phyloP scores from a whole-genome alignment of 2,888 invertebrate genomes.

The Xanthia icteritia region DNA sequence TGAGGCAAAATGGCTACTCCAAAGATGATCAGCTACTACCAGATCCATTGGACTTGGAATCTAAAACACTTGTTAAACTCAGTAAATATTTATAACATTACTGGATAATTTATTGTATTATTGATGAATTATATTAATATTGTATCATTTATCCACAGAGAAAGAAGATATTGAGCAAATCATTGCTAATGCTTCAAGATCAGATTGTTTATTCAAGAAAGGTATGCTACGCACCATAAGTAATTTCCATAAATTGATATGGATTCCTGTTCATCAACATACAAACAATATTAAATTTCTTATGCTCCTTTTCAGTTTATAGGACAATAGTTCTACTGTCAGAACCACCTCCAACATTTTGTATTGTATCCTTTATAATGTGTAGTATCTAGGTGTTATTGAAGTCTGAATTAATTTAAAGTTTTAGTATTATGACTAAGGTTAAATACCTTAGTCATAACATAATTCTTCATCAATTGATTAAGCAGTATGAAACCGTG shows the following conservation, averaged over 20 bases:
- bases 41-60: constrained; percentile 73
- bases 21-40: constrained; percentile 78
- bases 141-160: constrained; percentile 70
- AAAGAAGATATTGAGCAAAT: constrained; percentile 77
- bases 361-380: constrained; percentile 75
- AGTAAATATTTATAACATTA: constrained; percentile 67
- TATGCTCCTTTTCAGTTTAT: constrained; percentile 66
- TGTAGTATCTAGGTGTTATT: not conserved
- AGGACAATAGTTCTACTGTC: constrained; percentile 40
- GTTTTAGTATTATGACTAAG: not conserved
- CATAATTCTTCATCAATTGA: not conserved
- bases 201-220: constrained; percentile 78
- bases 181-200: constrained; percentile 74
- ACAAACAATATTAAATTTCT: constrained; percentile 43
- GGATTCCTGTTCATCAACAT: not conserved
- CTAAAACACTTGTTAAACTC: constrained; percentile 78
- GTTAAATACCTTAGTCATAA: too few relatives aligned
- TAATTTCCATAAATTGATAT: not conserved
- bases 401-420: not conserved
- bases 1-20: constrained; percentile 76
- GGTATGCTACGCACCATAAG: constrained; percentile 70
- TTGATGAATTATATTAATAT: not conserved
- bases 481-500: not conserved
- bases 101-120: not conserved
- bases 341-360: constrained; percentile 60